Base-by-base conservation (phyloP, 2,113 vertebrate species). In the Nibea coibor region DNA sequence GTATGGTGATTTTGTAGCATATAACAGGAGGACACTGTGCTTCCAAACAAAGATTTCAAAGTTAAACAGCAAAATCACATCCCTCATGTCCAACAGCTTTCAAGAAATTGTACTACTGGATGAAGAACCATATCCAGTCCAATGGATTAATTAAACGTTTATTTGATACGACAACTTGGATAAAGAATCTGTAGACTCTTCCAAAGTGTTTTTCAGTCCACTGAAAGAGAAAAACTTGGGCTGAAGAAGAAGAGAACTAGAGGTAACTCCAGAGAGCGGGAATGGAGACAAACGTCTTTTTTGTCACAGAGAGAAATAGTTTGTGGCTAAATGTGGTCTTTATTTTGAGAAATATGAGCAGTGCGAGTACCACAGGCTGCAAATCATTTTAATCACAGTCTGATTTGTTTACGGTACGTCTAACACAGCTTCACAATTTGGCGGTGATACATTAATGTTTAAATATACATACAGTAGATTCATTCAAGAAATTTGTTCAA, bases 341-440 rank as follows among this genome's bases (percentile, higher is more conserved):
- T 56, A 69, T 63, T 69, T 68, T 72, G 50, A 67, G 74, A 84
- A 75, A 72, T 56, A 58, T 17, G 62, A 78, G 64, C 39, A 50
- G 42, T 31, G 15, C 50, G 1, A 16, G 24, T 45, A 31, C 54
- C 56, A 63, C 22, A 56, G 14, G 39, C 61, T 50, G 17, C 31
- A 81, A 42, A 62, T 66, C 58, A 64, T 82, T 71, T 75, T 48
- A 50, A 72, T 83, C 48, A 81, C 3, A 39, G 63, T 64, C 22
- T 57, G 45, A 77, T 66, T 61, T 66, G 39, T 68, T 80, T 70
- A 43, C 9, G 0, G 17, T 45, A 39, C 42, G 26, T 72, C 56
- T 28, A 45, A 71, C 31, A 58, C 16, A 19, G 24, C 10, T 5
- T 72, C 42, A 28, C 14, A 20, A 28, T 42, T 28, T 81, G 68